Evolutionary conservation across 2,797 vertebrate species (phyloP).

Genomic region (Buphagus erythrorhynchus): DNA sequence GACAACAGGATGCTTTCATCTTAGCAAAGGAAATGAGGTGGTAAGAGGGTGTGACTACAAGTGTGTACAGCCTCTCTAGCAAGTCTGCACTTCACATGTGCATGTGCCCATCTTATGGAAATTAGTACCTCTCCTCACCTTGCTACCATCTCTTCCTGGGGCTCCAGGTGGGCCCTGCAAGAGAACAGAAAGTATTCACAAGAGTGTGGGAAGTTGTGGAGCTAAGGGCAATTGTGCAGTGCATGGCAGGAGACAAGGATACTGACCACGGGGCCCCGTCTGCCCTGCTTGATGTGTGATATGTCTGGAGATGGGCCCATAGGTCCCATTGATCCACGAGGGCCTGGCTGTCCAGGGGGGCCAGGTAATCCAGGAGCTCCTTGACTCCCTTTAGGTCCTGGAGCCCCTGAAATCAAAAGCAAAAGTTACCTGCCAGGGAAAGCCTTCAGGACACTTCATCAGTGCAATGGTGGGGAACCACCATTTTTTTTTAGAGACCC

Average conservation of each 20-base stretch:
- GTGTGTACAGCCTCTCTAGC: background rate
- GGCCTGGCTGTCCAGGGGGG: conserved; percentile 87
- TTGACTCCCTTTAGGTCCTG: conserved; percentile 86
- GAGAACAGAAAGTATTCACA: conserved; percentile 45
- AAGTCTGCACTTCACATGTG: background rate
- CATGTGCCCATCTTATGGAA: background rate
- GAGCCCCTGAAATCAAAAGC: conserved; percentile 80
- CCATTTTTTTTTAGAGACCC: background rate
- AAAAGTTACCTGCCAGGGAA: background rate
- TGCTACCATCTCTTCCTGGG: conserved; percentile 90
- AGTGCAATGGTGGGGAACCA: background rate
- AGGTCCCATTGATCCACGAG: conserved; percentile 94
- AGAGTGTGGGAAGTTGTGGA: background rate
- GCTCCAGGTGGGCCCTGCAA: conserved; percentile 90
- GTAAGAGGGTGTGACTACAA: background rate
- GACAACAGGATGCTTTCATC: background rate
- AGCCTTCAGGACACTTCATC: background rate
- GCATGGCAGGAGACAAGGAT: background rate
- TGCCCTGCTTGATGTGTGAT: conserved; percentile 92
- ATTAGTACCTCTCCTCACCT: conserved; percentile 78
- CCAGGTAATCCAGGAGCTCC: conserved; percentile 85
- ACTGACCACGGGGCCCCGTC: conserved; percentile 93
- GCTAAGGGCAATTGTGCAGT: background rate
- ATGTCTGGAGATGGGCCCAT: conserved; percentile 93
- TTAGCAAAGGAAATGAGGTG: background rate